These are phyloP conservation scores for Sisor rabdophorus DNA, from an alignment of 2,113 vertebrate genomes.

Conservation along the genomic window DNA sequence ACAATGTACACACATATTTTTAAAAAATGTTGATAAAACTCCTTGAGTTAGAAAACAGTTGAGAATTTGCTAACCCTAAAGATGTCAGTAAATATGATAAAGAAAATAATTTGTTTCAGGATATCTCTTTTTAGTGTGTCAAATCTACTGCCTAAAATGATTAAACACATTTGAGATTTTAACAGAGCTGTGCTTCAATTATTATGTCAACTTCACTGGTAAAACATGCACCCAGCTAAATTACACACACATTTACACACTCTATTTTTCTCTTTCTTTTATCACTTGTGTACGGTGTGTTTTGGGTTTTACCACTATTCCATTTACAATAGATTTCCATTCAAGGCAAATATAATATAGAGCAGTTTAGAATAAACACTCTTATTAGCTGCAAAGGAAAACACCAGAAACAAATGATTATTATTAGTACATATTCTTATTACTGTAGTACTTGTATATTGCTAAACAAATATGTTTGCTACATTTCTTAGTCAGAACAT, in stretches of 20 bases:
- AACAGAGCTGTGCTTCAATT: background rate
- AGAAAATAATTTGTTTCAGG: background rate
- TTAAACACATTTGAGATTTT: background rate
- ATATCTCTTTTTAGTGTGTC: background rate
- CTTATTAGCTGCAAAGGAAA: background rate
- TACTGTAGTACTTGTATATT: background rate
- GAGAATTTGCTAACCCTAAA: background rate
- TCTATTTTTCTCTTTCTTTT: background rate
- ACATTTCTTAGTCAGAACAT: background rate
- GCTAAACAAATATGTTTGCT: background rate
- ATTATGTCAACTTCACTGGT: background rate
- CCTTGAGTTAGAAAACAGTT: background rate
- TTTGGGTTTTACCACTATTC: too few species aligned
- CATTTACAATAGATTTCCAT: background rate
- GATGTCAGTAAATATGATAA: background rate
- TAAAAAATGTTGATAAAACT: background rate
- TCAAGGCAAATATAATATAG: background rate
- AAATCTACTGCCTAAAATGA: too few species aligned
- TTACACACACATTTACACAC: background rate
- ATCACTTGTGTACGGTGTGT: background rate
- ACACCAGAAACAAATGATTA: background rate
- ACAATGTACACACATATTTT: constrained; percentile 22
- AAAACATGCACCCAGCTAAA: constrained; percentile 1
- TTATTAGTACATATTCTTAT: background rate
- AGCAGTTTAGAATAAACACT: background rate